phyloP scores from a whole-genome alignment of 1,140 invertebrate species.

The Aphelenchoides besseyi region DNA sequence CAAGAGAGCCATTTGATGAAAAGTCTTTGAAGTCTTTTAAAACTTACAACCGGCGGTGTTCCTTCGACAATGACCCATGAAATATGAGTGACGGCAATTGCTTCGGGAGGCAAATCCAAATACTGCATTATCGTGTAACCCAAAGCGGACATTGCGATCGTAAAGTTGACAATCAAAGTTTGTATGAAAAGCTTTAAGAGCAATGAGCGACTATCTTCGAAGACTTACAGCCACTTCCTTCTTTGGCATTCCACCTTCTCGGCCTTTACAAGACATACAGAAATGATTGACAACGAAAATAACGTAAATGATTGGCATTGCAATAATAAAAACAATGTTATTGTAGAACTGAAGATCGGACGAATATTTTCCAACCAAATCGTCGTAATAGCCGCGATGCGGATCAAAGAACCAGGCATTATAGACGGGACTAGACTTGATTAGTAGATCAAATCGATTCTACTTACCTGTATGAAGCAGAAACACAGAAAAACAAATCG shows the following conservation, averaged over 20 bases:
- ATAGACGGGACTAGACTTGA: not conserved
- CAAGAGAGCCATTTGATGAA: not conserved
- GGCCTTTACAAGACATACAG: not conserved
- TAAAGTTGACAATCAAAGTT: not conserved
- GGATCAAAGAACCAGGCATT: not conserved
- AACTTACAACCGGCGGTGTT: not conserved
- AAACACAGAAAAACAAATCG: not conserved
- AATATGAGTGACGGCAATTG: not conserved
- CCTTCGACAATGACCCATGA: not conserved
- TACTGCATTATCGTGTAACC: not conserved
- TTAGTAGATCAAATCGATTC: too few relatives aligned
- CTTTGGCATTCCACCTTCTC: not conserved
- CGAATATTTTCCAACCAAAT: not conserved
- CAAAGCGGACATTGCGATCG: not conserved
- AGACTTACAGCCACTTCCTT: conserved; percentile 1
- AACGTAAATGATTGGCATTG: not conserved
- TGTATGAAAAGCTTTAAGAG: not conserved
- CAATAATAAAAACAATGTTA: not conserved
- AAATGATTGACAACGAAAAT: not conserved
- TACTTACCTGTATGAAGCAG: not conserved
- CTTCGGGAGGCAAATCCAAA: not conserved
- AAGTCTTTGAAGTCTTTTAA: not conserved
- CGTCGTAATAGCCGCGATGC: not conserved
- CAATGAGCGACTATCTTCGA: not conserved
- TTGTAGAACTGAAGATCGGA: not conserved